Evolutionary conservation across 2,888 invertebrate species (phyloP), one percentile per base, ranked within the genome.

Genomic region (Euzophera pinguis): DNA sequence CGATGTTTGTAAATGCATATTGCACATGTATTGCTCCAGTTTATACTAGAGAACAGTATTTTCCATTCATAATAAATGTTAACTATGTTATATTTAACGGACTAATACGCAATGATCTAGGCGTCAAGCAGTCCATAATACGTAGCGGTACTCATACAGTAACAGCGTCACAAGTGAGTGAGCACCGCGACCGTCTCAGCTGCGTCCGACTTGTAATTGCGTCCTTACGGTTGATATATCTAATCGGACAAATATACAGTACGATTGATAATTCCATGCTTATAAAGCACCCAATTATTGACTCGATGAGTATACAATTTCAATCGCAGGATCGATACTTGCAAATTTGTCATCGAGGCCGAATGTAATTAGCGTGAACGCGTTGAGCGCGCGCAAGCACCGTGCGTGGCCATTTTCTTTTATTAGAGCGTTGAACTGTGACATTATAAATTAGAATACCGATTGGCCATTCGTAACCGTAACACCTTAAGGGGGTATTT

Each of bases 351-450:
- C 37, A 29, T 39, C 38, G 37, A 13, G 37, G 48, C 13, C 37
- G 32, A 41, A 38, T 34, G 38, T 32, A 39, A 37, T 53, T 54
- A 47, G 35, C 34, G 42, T 47, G 50, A 50, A 45, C 14, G 27
- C 53, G 53, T 41, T 32, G 55, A 57, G 57, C 54, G 51, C 55
- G 48, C 50, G 47, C 57, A 38, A 53, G 54, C 51, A 58, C 61
- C 65, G 68, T 63, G 59, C 61, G 58, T 60, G 61, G 55, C 53
- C 57, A 54, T 75, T 71, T 61, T 59, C 67, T 64, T 64, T 78
- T 79, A 85, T 76, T 78, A 65, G 79, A 81, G 80, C 86, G 81
- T 74, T 81, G 80, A 84, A 84, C 81, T 85, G 81, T 82, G 78
- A 84, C 81, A 61, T 64, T 59, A 55, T 64, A 17, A 65, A 81